Base-by-base conservation (phyloP, 2,797 vertebrate genomes). In the Benthosema pterotum region DNA sequence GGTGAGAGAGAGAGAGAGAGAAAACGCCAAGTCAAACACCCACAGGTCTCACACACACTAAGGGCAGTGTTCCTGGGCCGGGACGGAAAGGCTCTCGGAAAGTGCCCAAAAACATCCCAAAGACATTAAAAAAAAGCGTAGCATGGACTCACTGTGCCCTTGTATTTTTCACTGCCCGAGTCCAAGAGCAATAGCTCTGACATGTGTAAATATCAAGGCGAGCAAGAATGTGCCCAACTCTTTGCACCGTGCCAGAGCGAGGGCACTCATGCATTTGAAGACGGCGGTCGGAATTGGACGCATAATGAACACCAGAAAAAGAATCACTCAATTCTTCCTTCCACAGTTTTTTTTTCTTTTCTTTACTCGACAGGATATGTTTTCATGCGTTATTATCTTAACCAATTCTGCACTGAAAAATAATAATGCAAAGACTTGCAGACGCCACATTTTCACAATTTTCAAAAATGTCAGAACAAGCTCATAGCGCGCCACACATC, bases 161-260 rank as follows among this genome's bases (percentile, higher is more conserved):
- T 67, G 15, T 64, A 28, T 43, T 55, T 47, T 5, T 28, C 57
- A 32, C 53, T 2, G 11, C 48, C 57, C 4, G 42, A 70, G 60
- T 79, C 73, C 79, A 81, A 88, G 61, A 84, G 80, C 80, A 89
- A 85, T 49, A 82, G 57, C 71, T 87, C 61, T 78, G 82, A 93
- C 88, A 85, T 84, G 74, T 86, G 84, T 87, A 91, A 87, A 92
- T 80, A 91, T 79, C 63, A 67, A 70, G 28, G 62, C 55, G 25
- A 65, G 54, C 53, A 70, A 63, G 52, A 49, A 63, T 69, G 22
- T 49, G 64, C 61, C 55, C 57, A 65, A 50, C 58, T 57, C 63
- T 55, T 16, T 46, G 17, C 8, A 65, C 42, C 6, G 6, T 62
- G 69, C 63, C 66, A 78, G 65, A 75, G 83, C 77, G 63, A 75